These are phyloP conservation scores for Luehdorfia chinensis DNA, from an alignment of 1,140 invertebrate genomes.

Conservation along the genomic window DNA sequence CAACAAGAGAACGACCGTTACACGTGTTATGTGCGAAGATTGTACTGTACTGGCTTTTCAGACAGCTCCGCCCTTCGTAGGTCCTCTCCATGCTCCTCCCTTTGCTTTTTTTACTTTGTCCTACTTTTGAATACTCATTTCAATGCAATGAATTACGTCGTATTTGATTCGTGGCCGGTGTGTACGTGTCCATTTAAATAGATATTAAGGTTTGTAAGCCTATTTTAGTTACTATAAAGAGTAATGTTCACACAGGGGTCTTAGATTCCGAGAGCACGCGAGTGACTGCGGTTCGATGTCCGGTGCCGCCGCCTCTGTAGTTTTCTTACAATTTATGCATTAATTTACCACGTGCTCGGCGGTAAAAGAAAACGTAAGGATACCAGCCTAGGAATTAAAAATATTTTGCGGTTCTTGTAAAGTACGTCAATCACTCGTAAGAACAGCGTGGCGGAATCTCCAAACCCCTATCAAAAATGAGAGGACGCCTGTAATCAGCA, in stretches of 20 bases:
- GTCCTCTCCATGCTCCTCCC: conserved; percentile 62
- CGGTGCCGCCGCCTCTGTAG: too few species aligned
- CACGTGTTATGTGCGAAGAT: conserved; percentile 32
- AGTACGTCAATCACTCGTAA: too few species aligned
- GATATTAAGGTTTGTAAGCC: not conserved
- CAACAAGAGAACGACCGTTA: conserved; percentile 60
- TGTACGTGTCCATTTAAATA: not conserved
- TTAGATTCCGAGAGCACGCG: conserved; percentile 40
- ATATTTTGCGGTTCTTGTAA: too few species aligned
- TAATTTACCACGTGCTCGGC: too few species aligned
- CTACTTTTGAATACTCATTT: conserved; percentile 52
- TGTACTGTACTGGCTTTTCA: conserved; percentile 58
- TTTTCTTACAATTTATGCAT: too few species aligned
- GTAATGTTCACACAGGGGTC: conserved; percentile 35
- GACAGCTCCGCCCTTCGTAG: conserved; percentile 59
- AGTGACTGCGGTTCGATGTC: conserved; percentile 31
- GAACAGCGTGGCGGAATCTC: too few species aligned
- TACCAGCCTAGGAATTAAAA: too few species aligned
- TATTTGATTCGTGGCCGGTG: conserved; percentile 4
- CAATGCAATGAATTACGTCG: conserved; percentile 44
- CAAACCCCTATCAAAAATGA: too few species aligned
- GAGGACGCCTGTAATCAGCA: too few species aligned
- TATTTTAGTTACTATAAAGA: conserved; percentile 1
- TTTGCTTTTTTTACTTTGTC: conserved; percentile 50
- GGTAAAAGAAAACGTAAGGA: too few species aligned